phyloP scores from a whole-genome alignment of 2,113 vertebrate genomes.

The Pachycephala philippinensis region DNA sequence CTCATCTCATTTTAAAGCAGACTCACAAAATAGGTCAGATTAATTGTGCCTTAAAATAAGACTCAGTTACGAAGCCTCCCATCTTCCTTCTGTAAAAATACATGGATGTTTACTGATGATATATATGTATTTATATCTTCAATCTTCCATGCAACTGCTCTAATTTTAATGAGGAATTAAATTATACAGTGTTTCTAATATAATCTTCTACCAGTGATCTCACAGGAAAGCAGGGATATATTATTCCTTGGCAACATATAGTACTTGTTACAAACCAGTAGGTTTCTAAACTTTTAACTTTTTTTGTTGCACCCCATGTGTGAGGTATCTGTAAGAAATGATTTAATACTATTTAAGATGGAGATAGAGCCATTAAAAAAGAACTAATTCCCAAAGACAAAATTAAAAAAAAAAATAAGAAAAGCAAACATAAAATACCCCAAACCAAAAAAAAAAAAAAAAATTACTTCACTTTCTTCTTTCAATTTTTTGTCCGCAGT shows the following conservation, averaged over 20 bases:
- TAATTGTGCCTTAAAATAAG: neutral
- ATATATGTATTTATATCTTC: neutral
- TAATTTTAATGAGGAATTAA: neutral
- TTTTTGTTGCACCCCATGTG: rapidly evolving
- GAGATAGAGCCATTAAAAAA: neutral
- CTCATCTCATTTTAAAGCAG: neutral
- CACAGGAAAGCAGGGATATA: neutral
- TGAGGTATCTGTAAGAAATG: neutral
- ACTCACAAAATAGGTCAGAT: neutral
- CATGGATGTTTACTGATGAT: neutral
- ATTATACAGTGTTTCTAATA: neutral
- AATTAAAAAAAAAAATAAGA: neutral
- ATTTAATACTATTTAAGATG: neutral
- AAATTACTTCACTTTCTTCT: neutral
- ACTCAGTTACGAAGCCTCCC: neutral
- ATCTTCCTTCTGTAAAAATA: neutral
- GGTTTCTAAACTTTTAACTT: neutral
- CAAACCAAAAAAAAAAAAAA: neutral
- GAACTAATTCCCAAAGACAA: neutral
- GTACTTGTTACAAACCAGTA: neutral
- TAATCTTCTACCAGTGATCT: neutral
- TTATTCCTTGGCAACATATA: neutral
- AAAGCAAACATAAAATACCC: neutral
- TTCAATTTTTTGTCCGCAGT: neutral
- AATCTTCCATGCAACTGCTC: neutral